A percentile compares a stretch with the other conserved stretches of the same genome.
These are phyloP conservation scores for Pandemis heparana DNA, from an alignment of 2,888 invertebrate genomes.

Conservation along the genomic window DNA sequence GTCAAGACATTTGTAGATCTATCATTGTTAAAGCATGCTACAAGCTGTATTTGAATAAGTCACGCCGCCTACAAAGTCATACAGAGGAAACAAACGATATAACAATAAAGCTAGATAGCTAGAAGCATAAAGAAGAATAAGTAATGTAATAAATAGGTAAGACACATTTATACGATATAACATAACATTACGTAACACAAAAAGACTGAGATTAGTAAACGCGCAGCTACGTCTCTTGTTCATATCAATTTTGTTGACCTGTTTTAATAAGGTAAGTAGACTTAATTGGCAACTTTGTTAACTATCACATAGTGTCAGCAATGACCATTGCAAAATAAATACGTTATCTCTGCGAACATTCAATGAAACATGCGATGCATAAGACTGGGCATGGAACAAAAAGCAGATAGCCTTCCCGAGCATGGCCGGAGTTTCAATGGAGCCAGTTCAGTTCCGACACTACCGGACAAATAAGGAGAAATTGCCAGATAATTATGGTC, in stretches of 20 bases:
- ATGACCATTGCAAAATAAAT: background rate
- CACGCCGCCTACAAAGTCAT: background rate
- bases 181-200: conserved; percentile 23
- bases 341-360: background rate
- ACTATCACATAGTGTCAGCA: background rate
- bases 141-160: background rate
- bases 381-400: conserved; percentile 9
- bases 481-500: conserved; percentile 12
- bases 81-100: conserved; percentile 4
- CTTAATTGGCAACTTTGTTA: background rate
- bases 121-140: background rate
- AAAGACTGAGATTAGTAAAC: conserved; percentile 8
- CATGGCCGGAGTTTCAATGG: conserved; percentile 17
- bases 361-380: conserved; percentile 17
- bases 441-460: conserved; percentile 8
- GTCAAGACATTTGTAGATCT: background rate
- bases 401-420: conserved; percentile 27
- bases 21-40: background rate
- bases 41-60: background rate
- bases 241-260: background rate
- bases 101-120: background rate
- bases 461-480: conserved; percentile 30
- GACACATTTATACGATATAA: background rate
- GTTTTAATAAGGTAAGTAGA: conserved; percentile 2
- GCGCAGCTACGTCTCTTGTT: background rate